Evolutionary conservation across 2,797 vertebrate species (phyloP), one percentile per base, ranked within the genome.

Genomic region (Rallus crepitans): DNA sequence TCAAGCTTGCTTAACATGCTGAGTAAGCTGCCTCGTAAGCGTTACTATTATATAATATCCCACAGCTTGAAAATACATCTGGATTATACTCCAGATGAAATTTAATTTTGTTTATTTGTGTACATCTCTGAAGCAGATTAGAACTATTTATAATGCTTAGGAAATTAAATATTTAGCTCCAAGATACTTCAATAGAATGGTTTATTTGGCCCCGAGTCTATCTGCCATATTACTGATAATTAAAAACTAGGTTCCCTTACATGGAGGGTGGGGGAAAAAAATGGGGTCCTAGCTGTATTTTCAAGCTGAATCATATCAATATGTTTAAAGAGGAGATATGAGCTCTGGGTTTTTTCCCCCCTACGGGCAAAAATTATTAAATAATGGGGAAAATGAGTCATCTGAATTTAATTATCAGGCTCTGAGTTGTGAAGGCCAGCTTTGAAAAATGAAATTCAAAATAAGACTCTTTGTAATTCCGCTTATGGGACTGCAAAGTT

Each of bases 141-240:
- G 56, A 93, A 71, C 77, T 68, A 59, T 57, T 95, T 92, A 48
- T 87, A 88, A 91, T 12, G 78, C 84, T 53, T 61, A 5, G 87
- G 94, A 96, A 96, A 96, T 96, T 82, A 96, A 97, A 95, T 75
- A 94, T 93, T 95, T 90, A 79, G 92, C 94, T 92, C 85, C 15
- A 50, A 95, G 90, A 87, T 15, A 5, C 94, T 84, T 88, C 95
- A 96, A 84, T 84, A 83, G 94, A 96, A 88, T 17, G n/a, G n/a
- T 75, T 92, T 75, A 45, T 94, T 91, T 86, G 96, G 95, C 92
- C 80, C 63, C 59, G 30, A 93, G 95, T 95, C 82, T 86, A 79
- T 69, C 94, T 96, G 81, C 77, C 35, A 27, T 56, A 95, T 90
- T 94, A 79, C 87, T 89, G 90, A 95, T 97, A 97, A 98, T 97